Percentiles rank a stretch among this genome's conserved stretches.
phyloP scores from a whole-genome alignment of 2,888 invertebrate genomes.

The Sialis lutaria region DNA sequence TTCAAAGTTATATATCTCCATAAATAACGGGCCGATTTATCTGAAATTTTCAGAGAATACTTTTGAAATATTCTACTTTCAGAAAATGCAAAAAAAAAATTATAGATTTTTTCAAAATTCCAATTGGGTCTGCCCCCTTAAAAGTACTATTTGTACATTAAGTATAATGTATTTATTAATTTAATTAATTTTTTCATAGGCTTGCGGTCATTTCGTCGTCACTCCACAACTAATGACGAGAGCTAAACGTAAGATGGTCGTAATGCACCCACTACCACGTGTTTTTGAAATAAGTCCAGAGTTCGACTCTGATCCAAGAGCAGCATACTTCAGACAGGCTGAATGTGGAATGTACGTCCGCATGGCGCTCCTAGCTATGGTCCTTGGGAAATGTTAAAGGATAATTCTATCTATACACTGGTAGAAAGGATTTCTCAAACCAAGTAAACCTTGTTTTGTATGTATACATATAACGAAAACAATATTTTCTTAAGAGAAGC shows the following conservation, averaged over 20 bases:
- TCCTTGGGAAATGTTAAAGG: slow-evolving; percentile 42
- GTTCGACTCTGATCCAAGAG: slow-evolving; percentile 90
- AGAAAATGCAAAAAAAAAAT: too few relatives aligned
- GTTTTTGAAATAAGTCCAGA: slow-evolving; percentile 88
- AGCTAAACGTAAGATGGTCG: slow-evolving; percentile 85
- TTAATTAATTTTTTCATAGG: slow-evolving; percentile 32
- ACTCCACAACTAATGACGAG: slow-evolving; percentile 92
- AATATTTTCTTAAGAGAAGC: too few relatives aligned
- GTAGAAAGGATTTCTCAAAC: too few relatives aligned
- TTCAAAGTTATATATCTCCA: too few relatives aligned
- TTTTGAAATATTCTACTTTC: too few relatives aligned
- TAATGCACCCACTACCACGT: slow-evolving; percentile 93
- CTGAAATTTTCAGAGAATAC: too few relatives aligned
- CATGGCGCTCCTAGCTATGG: slow-evolving; percentile 91
- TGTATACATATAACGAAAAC: too few relatives aligned
- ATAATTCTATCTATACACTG: neutral
- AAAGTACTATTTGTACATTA: neutral
- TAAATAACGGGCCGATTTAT: too few relatives aligned
- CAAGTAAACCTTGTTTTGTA: too few relatives aligned
- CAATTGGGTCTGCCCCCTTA: too few relatives aligned
- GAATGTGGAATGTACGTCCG: slow-evolving; percentile 96
- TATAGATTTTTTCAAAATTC: too few relatives aligned
- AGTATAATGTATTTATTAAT: neutral
- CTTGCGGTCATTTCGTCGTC: slow-evolving; percentile 72
- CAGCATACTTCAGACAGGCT: slow-evolving; percentile 96